A percentile compares a stretch with the other conserved stretches of the same genome.
Conservation (phyloP, 1,140 invertebrate genomes). For the Lysiphlebus fabarum region DNA sequence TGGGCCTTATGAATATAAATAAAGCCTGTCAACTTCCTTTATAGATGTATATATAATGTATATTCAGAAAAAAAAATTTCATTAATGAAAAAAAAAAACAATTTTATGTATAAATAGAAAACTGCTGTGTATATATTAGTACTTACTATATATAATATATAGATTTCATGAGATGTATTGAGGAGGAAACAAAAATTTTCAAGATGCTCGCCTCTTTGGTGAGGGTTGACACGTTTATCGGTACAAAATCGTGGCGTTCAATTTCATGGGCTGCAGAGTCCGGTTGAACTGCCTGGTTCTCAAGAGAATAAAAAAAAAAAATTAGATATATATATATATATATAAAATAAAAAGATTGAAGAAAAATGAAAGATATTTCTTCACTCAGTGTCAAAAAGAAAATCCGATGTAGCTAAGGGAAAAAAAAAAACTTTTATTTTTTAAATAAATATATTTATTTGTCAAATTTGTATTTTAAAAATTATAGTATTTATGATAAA, state of each 20-base stretch:
- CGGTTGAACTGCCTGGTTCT: slow-evolving; percentile 31
- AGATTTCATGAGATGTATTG: neutral
- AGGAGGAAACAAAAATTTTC: slow-evolving; percentile 11
- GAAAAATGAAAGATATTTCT: slow-evolving; percentile 13
- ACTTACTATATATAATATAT: slow-evolving; percentile 1
- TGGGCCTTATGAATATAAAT: slow-evolving; percentile 20
- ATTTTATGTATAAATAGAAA: neutral
- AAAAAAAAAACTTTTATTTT: too few relatives aligned
- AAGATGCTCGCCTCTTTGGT: slow-evolving; percentile 4
- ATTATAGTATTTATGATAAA: too few relatives aligned
- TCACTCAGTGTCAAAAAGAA: neutral
- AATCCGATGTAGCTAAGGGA: too few relatives aligned
- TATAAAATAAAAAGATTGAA: neutral
- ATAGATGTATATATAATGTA: slow-evolving; percentile 7
- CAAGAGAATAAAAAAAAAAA: slow-evolving; percentile 10
- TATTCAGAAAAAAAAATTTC: neutral
- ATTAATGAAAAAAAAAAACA: neutral
- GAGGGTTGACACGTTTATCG: slow-evolving; percentile 30
- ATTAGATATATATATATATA: neutral
- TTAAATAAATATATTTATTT: too few relatives aligned
- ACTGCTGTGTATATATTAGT: neutral
- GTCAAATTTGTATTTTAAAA: too few relatives aligned
- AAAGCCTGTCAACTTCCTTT: neutral
- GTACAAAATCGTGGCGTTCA: slow-evolving; percentile 41
- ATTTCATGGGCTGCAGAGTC: slow-evolving; percentile 37